phyloP scores from a whole-genome alignment of 1,140 invertebrate species.

The Halotydeus destructor region DNA sequence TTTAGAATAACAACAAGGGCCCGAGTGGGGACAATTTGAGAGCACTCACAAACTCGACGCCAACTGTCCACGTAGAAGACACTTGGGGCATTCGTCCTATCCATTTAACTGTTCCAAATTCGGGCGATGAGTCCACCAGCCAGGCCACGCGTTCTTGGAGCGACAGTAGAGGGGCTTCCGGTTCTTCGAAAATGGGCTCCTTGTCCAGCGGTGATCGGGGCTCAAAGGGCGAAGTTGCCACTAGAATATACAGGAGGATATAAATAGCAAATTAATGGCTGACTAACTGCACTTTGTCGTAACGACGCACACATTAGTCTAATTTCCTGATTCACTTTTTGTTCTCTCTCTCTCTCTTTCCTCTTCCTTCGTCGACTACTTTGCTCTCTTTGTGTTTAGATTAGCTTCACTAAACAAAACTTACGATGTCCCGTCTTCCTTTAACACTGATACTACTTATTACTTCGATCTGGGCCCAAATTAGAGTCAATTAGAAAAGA shows the following conservation, averaged over 20 bases:
- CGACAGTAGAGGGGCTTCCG: slow-evolving; percentile 20
- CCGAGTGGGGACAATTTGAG: background rate
- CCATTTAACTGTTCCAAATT: slow-evolving; percentile 31
- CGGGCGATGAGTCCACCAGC: slow-evolving; percentile 28
- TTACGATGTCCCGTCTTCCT: too few species aligned
- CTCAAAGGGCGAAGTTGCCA: background rate
- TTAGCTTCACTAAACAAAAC: too few species aligned
- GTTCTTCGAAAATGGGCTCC: slow-evolving; percentile 8
- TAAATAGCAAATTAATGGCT: too few species aligned
- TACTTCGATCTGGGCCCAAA: too few species aligned
- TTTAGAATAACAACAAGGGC: background rate
- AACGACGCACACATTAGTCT: too few species aligned
- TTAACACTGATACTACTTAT: too few species aligned
- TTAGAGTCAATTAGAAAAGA: background rate
- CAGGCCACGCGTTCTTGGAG: slow-evolving; percentile 34
- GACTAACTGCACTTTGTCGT: too few species aligned
- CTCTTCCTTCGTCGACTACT: too few species aligned
- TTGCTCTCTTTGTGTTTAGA: too few species aligned
- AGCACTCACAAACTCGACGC: slow-evolving; percentile 35
- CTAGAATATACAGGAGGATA: background rate
- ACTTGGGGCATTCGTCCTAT: slow-evolving; percentile 30
- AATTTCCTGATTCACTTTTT: too few species aligned
- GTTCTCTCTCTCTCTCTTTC: too few species aligned
- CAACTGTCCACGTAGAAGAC: slow-evolving; percentile 28
- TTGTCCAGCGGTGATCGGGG: background rate